These are phyloP conservation scores for Chrysomela aeneicollis DNA, from an alignment of 2,888 invertebrate genomes.

Conservation along the genomic window DNA sequence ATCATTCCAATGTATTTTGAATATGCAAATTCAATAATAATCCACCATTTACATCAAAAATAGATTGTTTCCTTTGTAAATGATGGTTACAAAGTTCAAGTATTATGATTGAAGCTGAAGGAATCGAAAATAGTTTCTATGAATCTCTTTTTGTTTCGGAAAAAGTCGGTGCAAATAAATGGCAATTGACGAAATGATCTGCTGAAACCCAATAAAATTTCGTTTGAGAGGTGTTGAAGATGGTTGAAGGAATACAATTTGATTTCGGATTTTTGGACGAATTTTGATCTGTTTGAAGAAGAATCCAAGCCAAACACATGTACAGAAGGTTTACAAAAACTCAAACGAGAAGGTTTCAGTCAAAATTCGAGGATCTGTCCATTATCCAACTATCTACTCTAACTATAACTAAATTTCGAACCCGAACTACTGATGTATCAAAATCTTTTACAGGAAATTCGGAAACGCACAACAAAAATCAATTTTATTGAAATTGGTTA, in stretches of 20 bases:
- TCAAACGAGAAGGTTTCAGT: too few relatives aligned
- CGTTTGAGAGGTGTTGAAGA: slow-evolving; percentile 36
- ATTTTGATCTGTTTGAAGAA: slow-evolving; percentile 15
- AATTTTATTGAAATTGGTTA: too few relatives aligned
- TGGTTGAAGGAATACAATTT: slow-evolving; percentile 28
- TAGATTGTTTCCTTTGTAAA: too few relatives aligned
- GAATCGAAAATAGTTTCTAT: slow-evolving; percentile 4
- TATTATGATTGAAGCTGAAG: too few relatives aligned
- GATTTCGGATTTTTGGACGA: background rate
- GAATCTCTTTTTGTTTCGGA: too few relatives aligned
- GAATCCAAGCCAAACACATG: slow-evolving; percentile 4
- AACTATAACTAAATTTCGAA: too few relatives aligned
- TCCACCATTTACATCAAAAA: too few relatives aligned
- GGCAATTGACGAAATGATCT: slow-evolving; percentile 32
- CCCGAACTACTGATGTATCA: background rate
- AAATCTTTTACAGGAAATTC: too few relatives aligned
- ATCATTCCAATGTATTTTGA: too few relatives aligned
- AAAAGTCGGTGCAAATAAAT: background rate
- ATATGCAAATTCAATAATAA: too few relatives aligned
- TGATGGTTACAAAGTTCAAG: too few relatives aligned
- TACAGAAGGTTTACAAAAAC: background rate
- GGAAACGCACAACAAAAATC: too few relatives aligned
- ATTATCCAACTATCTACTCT: background rate
- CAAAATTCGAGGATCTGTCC: background rate
- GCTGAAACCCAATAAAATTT: slow-evolving; percentile 38